Evolutionary conservation across 2,797 vertebrate species (phyloP).

Genomic region (Myioborus melanocephalus): DNA sequence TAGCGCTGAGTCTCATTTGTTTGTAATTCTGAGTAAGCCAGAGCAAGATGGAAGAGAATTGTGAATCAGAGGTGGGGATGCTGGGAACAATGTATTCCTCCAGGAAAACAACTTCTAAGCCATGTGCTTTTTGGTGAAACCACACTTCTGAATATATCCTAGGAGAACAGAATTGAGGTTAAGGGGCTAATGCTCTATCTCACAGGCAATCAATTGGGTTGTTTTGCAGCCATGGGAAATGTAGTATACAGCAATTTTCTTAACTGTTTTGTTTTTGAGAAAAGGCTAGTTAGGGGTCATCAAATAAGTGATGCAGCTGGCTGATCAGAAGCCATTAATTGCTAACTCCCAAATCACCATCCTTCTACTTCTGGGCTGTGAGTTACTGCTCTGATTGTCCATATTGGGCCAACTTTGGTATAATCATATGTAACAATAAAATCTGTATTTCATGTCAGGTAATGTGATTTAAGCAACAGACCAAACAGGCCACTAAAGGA

Average conservation of each 20-base stretch:
- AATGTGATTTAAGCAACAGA: not conserved
- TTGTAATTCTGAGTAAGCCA: not conserved
- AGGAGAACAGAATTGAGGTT: not conserved
- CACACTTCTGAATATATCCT: not conserved
- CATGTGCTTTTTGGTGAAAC: not conserved
- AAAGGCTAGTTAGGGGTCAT: not conserved
- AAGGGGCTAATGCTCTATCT: not conserved
- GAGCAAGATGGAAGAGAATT: not conserved
- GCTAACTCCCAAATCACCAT: not conserved
- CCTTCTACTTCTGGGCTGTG: not conserved
- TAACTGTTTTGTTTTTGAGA: not conserved
- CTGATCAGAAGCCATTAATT: not conserved
- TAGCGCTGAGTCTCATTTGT: not conserved
- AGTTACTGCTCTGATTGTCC: not conserved
- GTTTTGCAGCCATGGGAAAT: not conserved
- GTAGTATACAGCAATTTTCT: not conserved
- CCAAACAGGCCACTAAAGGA: not conserved
- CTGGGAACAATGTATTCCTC: not conserved
- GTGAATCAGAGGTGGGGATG: not conserved
- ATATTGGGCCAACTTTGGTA: not conserved
- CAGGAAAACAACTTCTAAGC: not conserved
- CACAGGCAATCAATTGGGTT: fast-evolving
- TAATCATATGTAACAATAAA: not conserved
- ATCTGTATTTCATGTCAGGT: not conserved
- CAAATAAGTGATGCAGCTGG: not conserved